Conservation (phyloP, 2,888 invertebrate genomes). For the Cremastinae sp. region DNA sequence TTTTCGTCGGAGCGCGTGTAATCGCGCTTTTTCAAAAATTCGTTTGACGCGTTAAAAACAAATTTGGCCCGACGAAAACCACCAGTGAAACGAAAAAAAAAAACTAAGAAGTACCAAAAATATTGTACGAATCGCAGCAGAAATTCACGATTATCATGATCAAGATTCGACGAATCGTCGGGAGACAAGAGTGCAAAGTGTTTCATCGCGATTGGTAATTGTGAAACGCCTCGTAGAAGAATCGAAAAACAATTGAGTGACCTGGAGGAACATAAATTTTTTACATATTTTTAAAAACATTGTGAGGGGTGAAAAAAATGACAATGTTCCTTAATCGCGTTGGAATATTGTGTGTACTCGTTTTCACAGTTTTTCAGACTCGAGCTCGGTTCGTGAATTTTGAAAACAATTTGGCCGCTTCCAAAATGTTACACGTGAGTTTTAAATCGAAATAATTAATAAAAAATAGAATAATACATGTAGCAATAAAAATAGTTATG, state of each 20-base stretch:
- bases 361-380: slow-evolving; percentile 19
- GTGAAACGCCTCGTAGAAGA: neutral
- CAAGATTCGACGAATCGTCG: slow-evolving; percentile 26
- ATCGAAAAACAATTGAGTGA: slow-evolving; percentile 12
- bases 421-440: slow-evolving; percentile 47
- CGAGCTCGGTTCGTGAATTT: slow-evolving; percentile 38
- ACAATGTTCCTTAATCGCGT: slow-evolving; percentile 30
- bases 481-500: slow-evolving; percentile 1
- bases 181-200: slow-evolving; percentile 47
- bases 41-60: neutral
- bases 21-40: slow-evolving; percentile 23
- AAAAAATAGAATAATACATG: neutral
- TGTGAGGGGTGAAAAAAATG: slow-evolving; percentile 30
- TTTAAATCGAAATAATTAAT: neutral
- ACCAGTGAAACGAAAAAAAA: slow-evolving; percentile 10
- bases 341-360: slow-evolving; percentile 31
- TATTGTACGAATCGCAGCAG: neutral
- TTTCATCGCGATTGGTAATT: slow-evolving; percentile 9
- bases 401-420: slow-evolving; percentile 21
- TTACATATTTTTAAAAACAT: neutral
- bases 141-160: slow-evolving; percentile 42
- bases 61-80: too few relatives aligned
- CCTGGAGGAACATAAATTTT: neutral
- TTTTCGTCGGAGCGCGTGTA: slow-evolving; percentile 42
- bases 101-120: slow-evolving; percentile 12